phyloP scores from a whole-genome alignment of 1,140 invertebrate species.

The Caenorhabditis latens region DNA sequence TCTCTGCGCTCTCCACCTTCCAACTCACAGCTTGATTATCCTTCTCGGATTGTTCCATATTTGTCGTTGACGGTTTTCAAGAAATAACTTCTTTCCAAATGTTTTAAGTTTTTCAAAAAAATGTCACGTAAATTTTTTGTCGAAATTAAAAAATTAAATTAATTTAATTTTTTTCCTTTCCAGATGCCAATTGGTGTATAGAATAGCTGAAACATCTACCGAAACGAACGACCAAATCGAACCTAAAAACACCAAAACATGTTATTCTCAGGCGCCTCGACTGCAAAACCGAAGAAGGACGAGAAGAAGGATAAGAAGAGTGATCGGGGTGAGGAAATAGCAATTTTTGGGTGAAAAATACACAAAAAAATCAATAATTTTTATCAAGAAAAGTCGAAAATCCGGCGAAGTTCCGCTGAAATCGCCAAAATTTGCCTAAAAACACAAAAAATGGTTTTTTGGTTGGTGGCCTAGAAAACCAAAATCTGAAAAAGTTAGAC shows the following conservation, averaged over 20 bases:
- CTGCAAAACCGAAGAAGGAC: slow-evolving; percentile 68
- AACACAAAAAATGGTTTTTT: too few species aligned
- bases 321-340: slow-evolving; percentile 43
- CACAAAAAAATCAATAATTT: too few species aligned
- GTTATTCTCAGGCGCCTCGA: slow-evolving; percentile 69
- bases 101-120: not conserved
- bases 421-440: too few species aligned
- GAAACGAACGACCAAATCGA: slow-evolving; percentile 15
- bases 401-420: too few species aligned
- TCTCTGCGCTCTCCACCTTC: too few species aligned
- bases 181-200: slow-evolving; percentile 17
- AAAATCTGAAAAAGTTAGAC: too few species aligned
- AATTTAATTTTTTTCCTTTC: slow-evolving; percentile 4
- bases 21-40: too few species aligned
- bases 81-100: not conserved
- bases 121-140: too few species aligned
- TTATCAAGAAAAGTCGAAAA: too few species aligned
- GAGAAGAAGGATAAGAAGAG: slow-evolving; percentile 69
- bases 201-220: not conserved
- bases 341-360: too few species aligned
- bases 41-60: not conserved
- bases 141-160: not conserved
- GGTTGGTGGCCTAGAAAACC: too few species aligned
- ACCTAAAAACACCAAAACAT: slow-evolving; percentile 54
- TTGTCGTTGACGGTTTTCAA: not conserved